Conservation (phyloP, 2,888 invertebrate species). For the Yponomeuta plumbellus region DNA sequence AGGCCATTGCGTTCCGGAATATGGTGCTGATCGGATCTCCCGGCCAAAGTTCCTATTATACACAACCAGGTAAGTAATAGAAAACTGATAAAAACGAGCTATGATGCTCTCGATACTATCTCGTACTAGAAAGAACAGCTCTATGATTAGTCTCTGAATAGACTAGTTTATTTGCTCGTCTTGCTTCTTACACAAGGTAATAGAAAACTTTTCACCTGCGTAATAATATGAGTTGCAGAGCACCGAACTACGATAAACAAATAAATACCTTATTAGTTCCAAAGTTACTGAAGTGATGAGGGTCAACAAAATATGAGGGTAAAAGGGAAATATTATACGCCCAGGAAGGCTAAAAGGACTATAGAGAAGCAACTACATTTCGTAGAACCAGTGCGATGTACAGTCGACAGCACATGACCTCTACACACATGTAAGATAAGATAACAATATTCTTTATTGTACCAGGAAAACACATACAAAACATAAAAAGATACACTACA, state of each 20-base stretch:
- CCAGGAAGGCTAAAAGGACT: neutral
- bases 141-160: neutral
- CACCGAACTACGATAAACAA: neutral
- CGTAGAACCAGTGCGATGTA: too few relatives aligned
- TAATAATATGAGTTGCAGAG: neutral
- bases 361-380: too few relatives aligned
- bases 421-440: too few relatives aligned
- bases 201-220: neutral
- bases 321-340: neutral
- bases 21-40: too few relatives aligned
- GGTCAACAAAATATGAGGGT: constrained; percentile 1
- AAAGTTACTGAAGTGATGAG: constrained; percentile 1
- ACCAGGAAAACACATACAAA: too few relatives aligned
- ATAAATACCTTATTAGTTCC: constrained; percentile 8
- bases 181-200: neutral
- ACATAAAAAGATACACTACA: too few relatives aligned
- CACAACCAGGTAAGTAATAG: neutral
- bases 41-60: too few relatives aligned
- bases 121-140: too few relatives aligned
- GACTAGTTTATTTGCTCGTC: neutral
- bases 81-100: neutral
- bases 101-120: too few relatives aligned
- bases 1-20: too few relatives aligned
- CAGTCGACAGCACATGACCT: too few relatives aligned
- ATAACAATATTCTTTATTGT: too few relatives aligned